Base-by-base conservation (phyloP, 2,888 invertebrate species). In the Rhagium mordax region DNA sequence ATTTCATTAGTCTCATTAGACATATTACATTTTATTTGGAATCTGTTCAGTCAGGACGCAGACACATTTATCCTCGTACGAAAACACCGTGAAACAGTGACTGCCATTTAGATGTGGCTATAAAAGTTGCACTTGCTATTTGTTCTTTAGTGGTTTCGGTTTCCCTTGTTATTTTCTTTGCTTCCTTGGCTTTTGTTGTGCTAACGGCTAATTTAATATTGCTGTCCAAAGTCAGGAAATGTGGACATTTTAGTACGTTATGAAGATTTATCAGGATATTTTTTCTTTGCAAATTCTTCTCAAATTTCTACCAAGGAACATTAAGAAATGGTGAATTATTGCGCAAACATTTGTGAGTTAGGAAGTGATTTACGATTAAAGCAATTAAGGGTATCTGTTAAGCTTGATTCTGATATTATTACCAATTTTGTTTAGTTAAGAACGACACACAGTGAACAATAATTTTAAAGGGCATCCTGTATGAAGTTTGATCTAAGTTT, bases 81-180 rank as follows among this genome's bases (percentile, higher is more conserved):
- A 70, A 70, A 62, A 62, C 61, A 66, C 71, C 66, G 60, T 57
- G 71, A 71, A 71, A 53, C 74, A 57, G 47, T 57, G 57, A 55
- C 57, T 33, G 47, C 67, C 67, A 57, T 67, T 67, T 67, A 67
- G 67, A 67, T 16, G 67, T 47, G 33, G 55, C 67, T 67, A 67
- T 67, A 67, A 67, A 67, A 55, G 67, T 67, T 67, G 41, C 65
- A 29, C 65, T 65, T 41, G 57, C 57, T 67, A 57, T 67, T 67
- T 67, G 67, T 67, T 67, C 67, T 41, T 67, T 67, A 57, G 67
- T 57, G 67, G 57, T 67, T 55, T 29, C 20, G 57, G 57, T 67
- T 65, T 67, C 67, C 67, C 67, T 55, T 67, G 67, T 57, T 57
- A 29, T 67, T 67, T 57, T 67, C 67, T 57, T 67, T 67, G 67